A percentile compares a stretch with the other conserved stretches of the same genome.
These are phyloP conservation scores for Tetraodon nigroviridis DNA, from an alignment of 2,113 vertebrate species.

Conservation along the genomic window DNA sequence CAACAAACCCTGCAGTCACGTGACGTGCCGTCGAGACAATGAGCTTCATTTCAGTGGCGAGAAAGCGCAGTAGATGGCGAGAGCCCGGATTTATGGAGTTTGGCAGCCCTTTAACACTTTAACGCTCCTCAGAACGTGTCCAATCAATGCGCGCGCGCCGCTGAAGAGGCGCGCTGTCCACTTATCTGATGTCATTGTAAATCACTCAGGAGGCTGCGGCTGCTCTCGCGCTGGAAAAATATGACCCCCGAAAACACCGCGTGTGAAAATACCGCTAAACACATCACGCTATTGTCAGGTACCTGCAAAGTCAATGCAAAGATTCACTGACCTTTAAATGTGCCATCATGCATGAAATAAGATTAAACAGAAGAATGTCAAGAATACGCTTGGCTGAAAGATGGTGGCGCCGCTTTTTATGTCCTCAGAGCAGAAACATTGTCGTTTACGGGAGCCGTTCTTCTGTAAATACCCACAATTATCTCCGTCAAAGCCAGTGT, in stretches of 20 bases:
- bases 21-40: constrained; percentile 12
- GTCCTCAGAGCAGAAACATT: too few relatives aligned
- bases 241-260: not conserved
- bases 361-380: constrained; percentile 40
- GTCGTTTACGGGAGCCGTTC: too few relatives aligned
- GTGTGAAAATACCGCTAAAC: constrained; percentile 25
- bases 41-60: constrained; percentile 29
- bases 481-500: too few relatives aligned
- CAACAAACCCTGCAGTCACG: constrained; percentile 1
- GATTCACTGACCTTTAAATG: constrained; percentile 50
- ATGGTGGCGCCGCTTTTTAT: constrained; percentile 14
- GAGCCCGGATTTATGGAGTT: constrained; percentile 67
- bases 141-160: constrained; percentile 57
- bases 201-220: constrained; percentile 49
- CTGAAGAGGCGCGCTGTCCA: constrained; percentile 33
- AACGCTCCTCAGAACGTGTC: constrained; percentile 64
- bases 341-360: constrained; percentile 46
- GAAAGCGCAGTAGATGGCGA: constrained; percentile 25
- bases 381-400: constrained; percentile 25
- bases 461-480: too few relatives aligned
- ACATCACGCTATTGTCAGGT: constrained; percentile 10
- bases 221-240: constrained; percentile 12
- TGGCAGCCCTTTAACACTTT: constrained; percentile 69
- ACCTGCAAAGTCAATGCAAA: constrained; percentile 7
- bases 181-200: constrained; percentile 68